Base-by-base conservation (phyloP, 2,888 invertebrate species). In the Brachypalpus laphriformis region DNA sequence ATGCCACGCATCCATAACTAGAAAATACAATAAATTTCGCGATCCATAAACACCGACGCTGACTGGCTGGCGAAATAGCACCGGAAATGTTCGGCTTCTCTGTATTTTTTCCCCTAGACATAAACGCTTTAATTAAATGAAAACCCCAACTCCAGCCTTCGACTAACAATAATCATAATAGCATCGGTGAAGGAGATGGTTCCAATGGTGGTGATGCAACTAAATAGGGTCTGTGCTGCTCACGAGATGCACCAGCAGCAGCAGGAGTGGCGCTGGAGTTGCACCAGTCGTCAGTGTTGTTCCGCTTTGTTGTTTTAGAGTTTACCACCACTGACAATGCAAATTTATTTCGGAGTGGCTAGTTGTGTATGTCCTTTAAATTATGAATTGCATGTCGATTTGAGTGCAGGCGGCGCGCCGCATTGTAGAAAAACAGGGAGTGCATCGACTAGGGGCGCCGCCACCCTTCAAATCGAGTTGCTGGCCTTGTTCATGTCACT, bases 151-250 rank as follows among this genome's bases (percentile, higher is more conserved):
- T 57, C 63, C 40, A 34, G 77, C 66, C 54, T 77, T 77, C 71
- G 59, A 66, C 72, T 51, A 82, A 77, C 82, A 82, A 82, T 82
- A 72, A 82, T 77, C 82, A 40, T 66, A 72, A 77, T 61, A 37
- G 66, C 45, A 31, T 28, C 16, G 56, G 7, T n/a, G n/a, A n/a
- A 49, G 40, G 20, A 9, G 47, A 14, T 11, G 31, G 8, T 18
- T 4, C 16, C n/a, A n/a, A n/a, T 28, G 70, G 20, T 34, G 56
- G 34, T 11, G 47, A 18, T 25, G 18, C 40, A 63, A 9, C 20
- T 49, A 42, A 65, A 68, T 47, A 34, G 34, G 54, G 42, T 65
- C 56, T 11, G 22, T 7, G 2, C 25, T 45, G 18, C n/a, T 49
- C 34, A 34, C 34, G 74, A 74, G 59, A 76, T 59, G 25, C 14